phyloP scores from a whole-genome alignment of 2,888 invertebrate species.

The Melikaiella ostensackeni region DNA sequence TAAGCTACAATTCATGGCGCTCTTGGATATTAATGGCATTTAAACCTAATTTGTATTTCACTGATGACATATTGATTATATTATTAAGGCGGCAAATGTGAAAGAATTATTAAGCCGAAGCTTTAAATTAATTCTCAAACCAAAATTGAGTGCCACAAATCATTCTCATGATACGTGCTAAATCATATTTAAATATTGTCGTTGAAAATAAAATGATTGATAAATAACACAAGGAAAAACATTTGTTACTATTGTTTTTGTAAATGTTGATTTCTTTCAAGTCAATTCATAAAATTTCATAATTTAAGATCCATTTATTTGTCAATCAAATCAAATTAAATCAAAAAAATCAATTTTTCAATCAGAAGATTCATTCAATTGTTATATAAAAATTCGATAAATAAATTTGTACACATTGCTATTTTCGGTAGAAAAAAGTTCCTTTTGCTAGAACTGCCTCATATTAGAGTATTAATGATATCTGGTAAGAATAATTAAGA shows the following conservation, averaged over 20 bases:
- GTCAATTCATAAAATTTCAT: no score
- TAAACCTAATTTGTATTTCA: neutral
- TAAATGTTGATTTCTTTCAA: neutral
- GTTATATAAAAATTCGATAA: no score
- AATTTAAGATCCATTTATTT: no score
- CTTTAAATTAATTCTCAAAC: neutral
- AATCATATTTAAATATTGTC: conserved; percentile 1
- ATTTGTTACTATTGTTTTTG: neutral
- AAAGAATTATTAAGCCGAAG: neutral
- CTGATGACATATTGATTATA: neutral
- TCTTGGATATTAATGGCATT: neutral
- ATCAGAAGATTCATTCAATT: no score
- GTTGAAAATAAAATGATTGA: conserved; percentile 1
- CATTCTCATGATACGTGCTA: neutral
- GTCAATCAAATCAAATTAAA: no score
- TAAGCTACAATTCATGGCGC: no score
- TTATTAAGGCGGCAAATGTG: neutral
- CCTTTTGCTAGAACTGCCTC: no score
- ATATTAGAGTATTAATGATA: no score
- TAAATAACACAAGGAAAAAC: neutral
- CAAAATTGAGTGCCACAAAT: neutral
- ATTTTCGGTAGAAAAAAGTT: no score
- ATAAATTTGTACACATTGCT: no score
- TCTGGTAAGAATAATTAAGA: no score
- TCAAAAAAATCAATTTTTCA: no score